Percentiles rank a stretch among this genome's conserved stretches.
Conservation (phyloP, 2,113 vertebrate genomes). For the Hipposideros armiger region DNA sequence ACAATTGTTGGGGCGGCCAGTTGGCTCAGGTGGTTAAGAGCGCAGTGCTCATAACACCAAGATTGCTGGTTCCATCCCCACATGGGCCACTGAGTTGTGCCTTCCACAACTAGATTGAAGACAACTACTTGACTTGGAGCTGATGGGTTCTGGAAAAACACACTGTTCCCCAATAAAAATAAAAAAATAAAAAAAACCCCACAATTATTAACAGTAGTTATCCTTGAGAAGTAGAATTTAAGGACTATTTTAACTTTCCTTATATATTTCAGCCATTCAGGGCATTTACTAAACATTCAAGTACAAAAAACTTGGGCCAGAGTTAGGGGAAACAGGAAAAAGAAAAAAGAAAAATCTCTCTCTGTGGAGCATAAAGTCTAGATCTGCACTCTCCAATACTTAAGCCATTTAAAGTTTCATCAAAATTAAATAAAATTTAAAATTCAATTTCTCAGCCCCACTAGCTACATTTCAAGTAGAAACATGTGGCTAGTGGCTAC, state of each 20-base stretch:
- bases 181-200: no score
- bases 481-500: background rate
- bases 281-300: background rate
- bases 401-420: background rate
- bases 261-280: background rate
- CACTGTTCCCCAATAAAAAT: no score
- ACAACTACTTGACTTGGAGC: no score
- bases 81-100: no score
- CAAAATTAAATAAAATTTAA: constrained; percentile 17
- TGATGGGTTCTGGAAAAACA: no score
- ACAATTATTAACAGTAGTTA: background rate
- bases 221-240: background rate
- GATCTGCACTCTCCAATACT: background rate
- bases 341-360: background rate
- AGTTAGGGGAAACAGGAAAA: background rate
- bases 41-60: no score
- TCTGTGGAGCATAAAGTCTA: background rate
- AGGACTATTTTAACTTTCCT: constrained; percentile 22
- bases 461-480: background rate
- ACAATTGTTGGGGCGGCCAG: background rate
- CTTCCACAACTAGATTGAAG: no score
- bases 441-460: background rate
- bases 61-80: no score
- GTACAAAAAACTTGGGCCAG: background rate
- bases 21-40: no score